Evolutionary conservation across 2,113 vertebrate genomes (phyloP).

Genomic region (Nothocercus nigrocapillus): DNA sequence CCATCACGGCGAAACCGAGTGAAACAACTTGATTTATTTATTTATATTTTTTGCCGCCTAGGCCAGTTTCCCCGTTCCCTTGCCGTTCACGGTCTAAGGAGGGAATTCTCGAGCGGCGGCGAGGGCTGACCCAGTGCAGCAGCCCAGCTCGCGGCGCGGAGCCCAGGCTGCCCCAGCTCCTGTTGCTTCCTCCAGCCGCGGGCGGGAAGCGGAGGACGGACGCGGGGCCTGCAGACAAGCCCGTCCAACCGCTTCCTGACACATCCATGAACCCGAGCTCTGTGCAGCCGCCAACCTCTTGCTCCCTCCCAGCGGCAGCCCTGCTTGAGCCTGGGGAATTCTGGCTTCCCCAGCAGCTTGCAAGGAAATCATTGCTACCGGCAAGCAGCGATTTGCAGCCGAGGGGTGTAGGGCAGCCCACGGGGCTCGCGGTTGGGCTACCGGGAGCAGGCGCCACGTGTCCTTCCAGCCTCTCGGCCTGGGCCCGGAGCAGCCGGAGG

Average conservation of each 20-base stretch:
- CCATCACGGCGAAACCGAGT: not conserved
- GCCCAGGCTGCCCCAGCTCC: accelerated
- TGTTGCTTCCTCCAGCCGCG: not conserved
- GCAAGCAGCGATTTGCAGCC: not conserved
- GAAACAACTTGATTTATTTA: not conserved
- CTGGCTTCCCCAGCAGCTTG: not conserved
- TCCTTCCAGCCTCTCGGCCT: not conserved
- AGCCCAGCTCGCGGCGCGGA: too few relatives aligned
- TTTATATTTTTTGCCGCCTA: not conserved
- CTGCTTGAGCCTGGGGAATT: accelerated
- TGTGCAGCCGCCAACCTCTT: accelerated
- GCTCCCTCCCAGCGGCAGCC: not conserved
- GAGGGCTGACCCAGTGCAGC: accelerated
- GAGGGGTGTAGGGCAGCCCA: not conserved
- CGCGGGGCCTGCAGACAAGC: not conserved
- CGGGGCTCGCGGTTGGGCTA: not conserved
- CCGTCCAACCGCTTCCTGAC: not conserved
- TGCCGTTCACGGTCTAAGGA: not conserved
- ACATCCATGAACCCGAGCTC: accelerated
- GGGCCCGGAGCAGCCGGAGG: not conserved
- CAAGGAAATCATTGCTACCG: not conserved
- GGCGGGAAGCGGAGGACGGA: not conserved
- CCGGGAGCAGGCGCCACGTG: not conserved
- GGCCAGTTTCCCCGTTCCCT: not conserved
- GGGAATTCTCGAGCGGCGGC: not conserved